These are phyloP conservation scores for Eidolon helvum DNA, from an alignment of 2,113 vertebrate species.

Conservation along the genomic window DNA sequence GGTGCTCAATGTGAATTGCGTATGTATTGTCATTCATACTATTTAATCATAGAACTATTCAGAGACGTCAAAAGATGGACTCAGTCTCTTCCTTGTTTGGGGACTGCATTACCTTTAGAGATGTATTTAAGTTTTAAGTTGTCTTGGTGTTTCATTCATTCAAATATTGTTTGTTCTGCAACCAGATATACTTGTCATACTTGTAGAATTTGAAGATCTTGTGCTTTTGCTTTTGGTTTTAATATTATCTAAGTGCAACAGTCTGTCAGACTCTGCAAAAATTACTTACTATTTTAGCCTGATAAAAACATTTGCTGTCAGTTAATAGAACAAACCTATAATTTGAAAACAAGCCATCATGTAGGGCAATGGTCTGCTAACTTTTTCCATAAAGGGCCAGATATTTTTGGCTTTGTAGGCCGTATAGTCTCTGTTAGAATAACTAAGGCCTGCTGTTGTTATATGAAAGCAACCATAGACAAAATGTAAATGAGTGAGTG, in stretches of 20 bases:
- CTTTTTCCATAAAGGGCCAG: not conserved
- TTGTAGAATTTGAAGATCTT: not conserved
- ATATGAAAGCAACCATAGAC: not conserved
- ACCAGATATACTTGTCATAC: not conserved
- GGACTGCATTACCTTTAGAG: not conserved
- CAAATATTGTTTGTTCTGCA: not conserved
- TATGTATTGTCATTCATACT: constrained; percentile 8
- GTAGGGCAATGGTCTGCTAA: not conserved
- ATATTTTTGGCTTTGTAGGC: not conserved
- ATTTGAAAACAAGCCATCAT: not conserved
- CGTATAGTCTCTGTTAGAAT: not conserved
- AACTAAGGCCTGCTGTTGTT: not conserved
- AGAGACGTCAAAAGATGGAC: not conserved
- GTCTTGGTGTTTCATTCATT: constrained; percentile 4
- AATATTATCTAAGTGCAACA: not conserved
- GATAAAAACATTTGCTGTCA: not conserved
- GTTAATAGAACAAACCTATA: not conserved
- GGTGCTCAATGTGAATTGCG: not conserved
- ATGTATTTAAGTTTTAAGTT: constrained; percentile 38
- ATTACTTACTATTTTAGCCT: not conserved
- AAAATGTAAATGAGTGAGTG: not conserved
- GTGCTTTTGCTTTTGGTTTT: not conserved
- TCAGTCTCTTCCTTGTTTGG: not conserved
- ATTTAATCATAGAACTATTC: constrained; percentile 14
- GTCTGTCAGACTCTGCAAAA: not conserved